Evolutionary conservation across 92 coral and sea anemone genomes (phyloP).

Genomic region (Paragorgia papillata): DNA sequence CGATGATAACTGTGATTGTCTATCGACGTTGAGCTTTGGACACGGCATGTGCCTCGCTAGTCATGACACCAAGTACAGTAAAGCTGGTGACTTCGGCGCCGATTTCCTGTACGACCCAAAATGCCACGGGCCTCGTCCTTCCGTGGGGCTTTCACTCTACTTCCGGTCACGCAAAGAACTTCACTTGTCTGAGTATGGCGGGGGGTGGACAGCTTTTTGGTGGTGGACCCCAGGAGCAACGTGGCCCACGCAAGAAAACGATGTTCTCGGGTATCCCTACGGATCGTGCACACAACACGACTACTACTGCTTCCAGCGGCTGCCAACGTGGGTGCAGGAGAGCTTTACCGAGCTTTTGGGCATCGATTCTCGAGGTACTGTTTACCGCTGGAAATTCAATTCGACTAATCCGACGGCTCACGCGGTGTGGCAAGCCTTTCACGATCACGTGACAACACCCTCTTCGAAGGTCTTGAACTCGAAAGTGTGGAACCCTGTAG

Average conservation of each 20-base stretch:
- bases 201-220: constrained; percentile 77
- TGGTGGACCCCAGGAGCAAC: constrained; percentile 65
- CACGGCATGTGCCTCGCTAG: constrained; percentile 69
- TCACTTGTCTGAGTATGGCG: constrained; percentile 56
- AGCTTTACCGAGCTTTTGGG: constrained; percentile 65
- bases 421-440: constrained; percentile 72
- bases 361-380: constrained; percentile 65
- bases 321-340: constrained; percentile 69
- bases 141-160: constrained; percentile 62
- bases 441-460: constrained; percentile 58
- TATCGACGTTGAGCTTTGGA: constrained; percentile 73
- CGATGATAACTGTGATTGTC: constrained; percentile 77
- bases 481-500: constrained; percentile 69
- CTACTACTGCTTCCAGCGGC: constrained; percentile 67
- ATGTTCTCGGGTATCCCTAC: constrained; percentile 54
- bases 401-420: constrained; percentile 66
- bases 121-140: constrained; percentile 65
- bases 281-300: constrained; percentile 63
- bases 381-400: constrained; percentile 66
- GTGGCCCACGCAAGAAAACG: constrained; percentile 62
- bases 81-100: constrained; percentile 65
- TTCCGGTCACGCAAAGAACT: constrained; percentile 58
- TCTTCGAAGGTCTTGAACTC: constrained; percentile 47
- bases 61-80: constrained; percentile 48
- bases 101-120: constrained; percentile 70